phyloP scores from a whole-genome alignment of 2,797 vertebrate genomes.

The Pipistrellus nathusii region DNA sequence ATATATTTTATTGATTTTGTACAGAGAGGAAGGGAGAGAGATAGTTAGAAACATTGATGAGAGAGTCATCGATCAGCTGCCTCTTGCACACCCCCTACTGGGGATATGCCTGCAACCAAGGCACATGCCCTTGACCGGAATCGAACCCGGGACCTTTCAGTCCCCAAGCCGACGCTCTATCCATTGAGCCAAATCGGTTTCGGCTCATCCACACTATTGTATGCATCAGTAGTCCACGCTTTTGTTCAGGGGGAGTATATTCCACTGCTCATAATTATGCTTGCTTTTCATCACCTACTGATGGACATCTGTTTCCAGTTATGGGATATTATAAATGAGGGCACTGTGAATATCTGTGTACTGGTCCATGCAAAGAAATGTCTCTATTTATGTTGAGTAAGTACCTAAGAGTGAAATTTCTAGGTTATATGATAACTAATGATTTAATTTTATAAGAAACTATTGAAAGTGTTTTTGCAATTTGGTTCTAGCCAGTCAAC shows the following conservation, averaged over 20 bases:
- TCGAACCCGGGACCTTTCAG: too few relatives aligned
- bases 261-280: fast-evolving
- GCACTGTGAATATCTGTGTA: background rate
- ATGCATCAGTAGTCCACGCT: fast-evolving
- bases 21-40: too few relatives aligned
- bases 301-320: background rate
- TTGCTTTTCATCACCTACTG: background rate
- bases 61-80: too few relatives aligned
- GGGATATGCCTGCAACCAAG: too few relatives aligned
- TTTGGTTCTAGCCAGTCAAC: background rate
- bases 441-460: background rate
- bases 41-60: too few relatives aligned
- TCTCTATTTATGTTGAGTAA: background rate
- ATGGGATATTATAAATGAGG: background rate
- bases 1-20: too few relatives aligned
- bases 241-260: fast-evolving
- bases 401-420: background rate
- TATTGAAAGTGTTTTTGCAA: background rate
- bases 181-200: too few relatives aligned
- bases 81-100: too few relatives aligned
- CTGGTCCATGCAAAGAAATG: fast-evolving
- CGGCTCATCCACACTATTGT: fast-evolving
- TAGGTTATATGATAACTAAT: background rate
- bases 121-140: too few relatives aligned
- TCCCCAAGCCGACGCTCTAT: too few relatives aligned